A percentile compares a stretch with the other conserved stretches of the same genome.
phyloP scores from a whole-genome alignment of 2,888 invertebrate species.

The Mesorhabditis belari region DNA sequence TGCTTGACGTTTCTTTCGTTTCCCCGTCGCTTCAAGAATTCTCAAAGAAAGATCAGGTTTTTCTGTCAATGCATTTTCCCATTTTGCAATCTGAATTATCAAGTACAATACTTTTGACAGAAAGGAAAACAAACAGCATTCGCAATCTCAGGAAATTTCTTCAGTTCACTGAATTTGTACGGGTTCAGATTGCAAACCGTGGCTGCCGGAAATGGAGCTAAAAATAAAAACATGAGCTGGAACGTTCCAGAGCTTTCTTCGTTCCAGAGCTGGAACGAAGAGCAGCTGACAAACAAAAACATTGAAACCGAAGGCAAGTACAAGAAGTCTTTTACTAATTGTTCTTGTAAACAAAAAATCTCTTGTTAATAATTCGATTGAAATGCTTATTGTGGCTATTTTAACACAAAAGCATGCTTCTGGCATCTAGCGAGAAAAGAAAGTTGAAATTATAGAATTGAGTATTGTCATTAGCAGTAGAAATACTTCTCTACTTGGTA shows the following conservation, averaged over 20 bases:
- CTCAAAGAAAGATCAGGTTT: slow-evolving; percentile 7
- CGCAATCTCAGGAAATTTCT: not conserved
- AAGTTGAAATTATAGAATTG: too few relatives aligned
- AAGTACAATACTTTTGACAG: not conserved
- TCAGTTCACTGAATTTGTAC: slow-evolving; percentile 44
- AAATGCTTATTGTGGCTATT: not conserved
- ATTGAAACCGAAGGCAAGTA: too few relatives aligned
- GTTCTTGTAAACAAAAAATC: too few relatives aligned
- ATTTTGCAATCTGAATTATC: not conserved
- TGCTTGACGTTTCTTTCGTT: slow-evolving; percentile 9
- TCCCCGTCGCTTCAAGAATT: slow-evolving; percentile 20
- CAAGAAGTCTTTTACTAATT: too few relatives aligned
- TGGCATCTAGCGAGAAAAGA: too few relatives aligned
- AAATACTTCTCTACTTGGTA: too few relatives aligned
- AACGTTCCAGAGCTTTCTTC: too few relatives aligned
- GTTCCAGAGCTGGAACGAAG: too few relatives aligned
- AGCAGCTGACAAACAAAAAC: too few relatives aligned
- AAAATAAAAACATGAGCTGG: slow-evolving; percentile 5
- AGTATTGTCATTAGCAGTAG: too few relatives aligned
- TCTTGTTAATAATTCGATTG: too few relatives aligned
- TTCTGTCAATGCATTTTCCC: slow-evolving; percentile 7
- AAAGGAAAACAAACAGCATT: not conserved
- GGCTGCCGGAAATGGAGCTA: slow-evolving; percentile 47
- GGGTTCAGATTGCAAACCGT: slow-evolving; percentile 49
- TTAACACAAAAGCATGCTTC: not conserved